Evolutionary conservation across 2,888 invertebrate genomes (phyloP).

Genomic region (Ligdia adustata): DNA sequence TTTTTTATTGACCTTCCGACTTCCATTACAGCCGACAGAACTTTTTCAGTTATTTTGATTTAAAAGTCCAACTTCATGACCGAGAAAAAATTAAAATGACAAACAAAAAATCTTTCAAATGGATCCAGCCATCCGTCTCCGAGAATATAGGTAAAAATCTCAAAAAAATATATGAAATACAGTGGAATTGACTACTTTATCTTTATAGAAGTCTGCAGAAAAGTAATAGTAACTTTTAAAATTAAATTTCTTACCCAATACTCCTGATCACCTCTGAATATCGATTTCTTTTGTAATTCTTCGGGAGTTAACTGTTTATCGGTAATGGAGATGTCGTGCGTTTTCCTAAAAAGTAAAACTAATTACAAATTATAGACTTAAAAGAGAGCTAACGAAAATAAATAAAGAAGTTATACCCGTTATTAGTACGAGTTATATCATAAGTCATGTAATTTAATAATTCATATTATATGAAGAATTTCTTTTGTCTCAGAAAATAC

Average conservation of each 20-base stretch:
- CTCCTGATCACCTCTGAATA: not conserved
- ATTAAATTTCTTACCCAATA: constrained; percentile 9
- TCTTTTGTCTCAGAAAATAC: too few relatives aligned
- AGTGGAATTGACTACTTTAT: too few relatives aligned
- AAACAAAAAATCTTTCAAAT: too few relatives aligned
- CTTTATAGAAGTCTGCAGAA: not conserved
- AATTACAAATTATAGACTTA: not conserved
- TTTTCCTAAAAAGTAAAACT: constrained; percentile 2
- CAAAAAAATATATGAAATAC: too few relatives aligned
- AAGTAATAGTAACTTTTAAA: not conserved
- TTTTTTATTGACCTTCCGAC: too few relatives aligned
- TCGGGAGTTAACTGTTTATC: constrained; percentile 4
- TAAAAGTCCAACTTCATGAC: too few relatives aligned
- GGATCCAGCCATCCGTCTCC: too few relatives aligned
- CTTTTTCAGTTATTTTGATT: too few relatives aligned
- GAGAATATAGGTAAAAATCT: too few relatives aligned
- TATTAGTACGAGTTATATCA: not conserved
- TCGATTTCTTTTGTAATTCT: not conserved
- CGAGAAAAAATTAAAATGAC: too few relatives aligned
- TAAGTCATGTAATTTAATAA: not conserved
- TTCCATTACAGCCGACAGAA: too few relatives aligned
- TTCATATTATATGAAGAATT: not conserved
- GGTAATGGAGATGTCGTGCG: not conserved
- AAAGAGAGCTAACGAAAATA: not conserved
- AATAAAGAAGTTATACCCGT: not conserved